Evolutionary conservation across 2,888 invertebrate species (phyloP).

Genomic region (Koerneria pararmatus): DNA sequence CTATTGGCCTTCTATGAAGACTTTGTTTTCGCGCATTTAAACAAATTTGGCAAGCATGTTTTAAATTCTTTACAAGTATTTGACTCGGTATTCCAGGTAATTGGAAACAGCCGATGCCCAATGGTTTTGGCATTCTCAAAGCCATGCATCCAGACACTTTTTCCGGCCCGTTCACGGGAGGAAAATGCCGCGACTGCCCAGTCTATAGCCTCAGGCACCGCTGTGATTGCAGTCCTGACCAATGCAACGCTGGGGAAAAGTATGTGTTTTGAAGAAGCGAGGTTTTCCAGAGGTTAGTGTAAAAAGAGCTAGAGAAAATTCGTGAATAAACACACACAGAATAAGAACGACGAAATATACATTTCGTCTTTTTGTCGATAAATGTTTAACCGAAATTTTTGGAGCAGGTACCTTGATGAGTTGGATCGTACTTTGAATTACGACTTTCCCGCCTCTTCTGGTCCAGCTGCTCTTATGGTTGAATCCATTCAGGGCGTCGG

Average conservation of each 20-base stretch:
- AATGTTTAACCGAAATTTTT: not conserved
- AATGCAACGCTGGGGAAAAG: slow-evolving; percentile 72
- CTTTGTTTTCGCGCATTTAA: too few relatives aligned
- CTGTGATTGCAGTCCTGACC: slow-evolving; percentile 56
- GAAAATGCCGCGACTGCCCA: slow-evolving; percentile 82
- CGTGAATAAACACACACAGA: too few relatives aligned
- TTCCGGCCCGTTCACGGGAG: slow-evolving; percentile 81
- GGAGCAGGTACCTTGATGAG: slow-evolving; percentile 72
- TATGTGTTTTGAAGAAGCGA: too few relatives aligned
- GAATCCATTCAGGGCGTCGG: slow-evolving; percentile 94
- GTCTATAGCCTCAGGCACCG: slow-evolving; percentile 59
- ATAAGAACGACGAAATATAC: too few relatives aligned
- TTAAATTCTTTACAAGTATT: too few relatives aligned
- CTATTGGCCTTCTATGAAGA: too few relatives aligned
- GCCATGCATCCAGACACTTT: slow-evolving; percentile 87
- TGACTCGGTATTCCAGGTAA: slow-evolving; percentile 58
- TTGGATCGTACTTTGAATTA: slow-evolving; percentile 75
- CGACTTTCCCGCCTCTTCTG: slow-evolving; percentile 69
- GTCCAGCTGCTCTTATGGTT: slow-evolving; percentile 82
- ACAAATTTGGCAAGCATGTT: too few relatives aligned
- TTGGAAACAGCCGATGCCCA: slow-evolving; percentile 69
- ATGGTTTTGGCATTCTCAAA: slow-evolving; percentile 64
- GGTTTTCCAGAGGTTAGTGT: too few relatives aligned
- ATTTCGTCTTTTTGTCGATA: too few relatives aligned
- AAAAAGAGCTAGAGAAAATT: too few relatives aligned